phyloP scores from a whole-genome alignment of 1,140 invertebrate genomes.

The Drosophila lini region DNA sequence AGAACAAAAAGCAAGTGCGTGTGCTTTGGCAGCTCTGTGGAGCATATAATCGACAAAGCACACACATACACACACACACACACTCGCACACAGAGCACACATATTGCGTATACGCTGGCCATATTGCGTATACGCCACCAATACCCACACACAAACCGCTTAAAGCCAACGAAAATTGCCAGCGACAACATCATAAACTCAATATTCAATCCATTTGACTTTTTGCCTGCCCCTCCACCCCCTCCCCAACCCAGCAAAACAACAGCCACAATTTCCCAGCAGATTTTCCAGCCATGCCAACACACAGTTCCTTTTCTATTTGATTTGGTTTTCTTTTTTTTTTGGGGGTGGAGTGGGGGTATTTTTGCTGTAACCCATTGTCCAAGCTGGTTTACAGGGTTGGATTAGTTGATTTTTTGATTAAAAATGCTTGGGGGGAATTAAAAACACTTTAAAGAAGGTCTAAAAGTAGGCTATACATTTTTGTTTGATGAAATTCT shows the following conservation, averaged over 20 bases:
- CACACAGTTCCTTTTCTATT: constrained; percentile 29
- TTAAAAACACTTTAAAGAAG: not conserved
- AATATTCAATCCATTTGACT: constrained; percentile 83
- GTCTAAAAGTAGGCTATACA: too few relatives aligned
- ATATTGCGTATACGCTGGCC: constrained; percentile 55
- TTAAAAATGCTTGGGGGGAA: not conserved
- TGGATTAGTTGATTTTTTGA: not conserved
- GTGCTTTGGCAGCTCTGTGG: constrained; percentile 71
- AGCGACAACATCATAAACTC: constrained; percentile 82
- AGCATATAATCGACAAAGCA: constrained; percentile 78
- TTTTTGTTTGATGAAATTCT: not conserved
- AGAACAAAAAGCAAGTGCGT: constrained; percentile 43
- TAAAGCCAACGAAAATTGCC: constrained; percentile 81
- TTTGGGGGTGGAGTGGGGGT: not conserved
- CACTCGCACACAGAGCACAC: constrained; percentile 8
- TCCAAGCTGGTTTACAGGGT: not conserved
- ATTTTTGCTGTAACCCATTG: constrained; percentile 10
- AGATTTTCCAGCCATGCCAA: constrained; percentile 5
- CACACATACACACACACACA: constrained; percentile 41
- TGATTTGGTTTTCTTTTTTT: constrained; percentile 26
- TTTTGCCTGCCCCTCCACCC: constrained; percentile 49
- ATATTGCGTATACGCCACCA: constrained; percentile 68
- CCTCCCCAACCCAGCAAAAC: not conserved
- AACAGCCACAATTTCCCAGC: constrained; percentile 10
- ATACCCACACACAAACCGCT: constrained; percentile 63